Conservation (phyloP, 2,797 vertebrate genomes). For the Poecilia gillii region DNA sequence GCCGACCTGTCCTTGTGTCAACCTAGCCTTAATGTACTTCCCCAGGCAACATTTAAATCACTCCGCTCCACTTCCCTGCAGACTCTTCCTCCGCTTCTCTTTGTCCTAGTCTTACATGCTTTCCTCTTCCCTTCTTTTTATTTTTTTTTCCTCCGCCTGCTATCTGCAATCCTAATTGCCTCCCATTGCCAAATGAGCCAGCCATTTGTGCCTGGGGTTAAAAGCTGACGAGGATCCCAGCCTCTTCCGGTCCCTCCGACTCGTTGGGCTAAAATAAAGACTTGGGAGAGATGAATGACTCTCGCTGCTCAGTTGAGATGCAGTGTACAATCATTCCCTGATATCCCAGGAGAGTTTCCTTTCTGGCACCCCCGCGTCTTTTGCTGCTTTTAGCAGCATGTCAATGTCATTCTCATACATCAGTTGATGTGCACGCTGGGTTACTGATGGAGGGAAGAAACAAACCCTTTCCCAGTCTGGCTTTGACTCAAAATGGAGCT, state of each 20-base stretch:
- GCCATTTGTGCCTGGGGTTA: conserved; percentile 62
- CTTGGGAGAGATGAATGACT: conserved; percentile 27
- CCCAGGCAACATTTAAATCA: conserved; percentile 67
- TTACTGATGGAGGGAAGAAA: conserved; percentile 35
- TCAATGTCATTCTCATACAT: conserved; percentile 50
- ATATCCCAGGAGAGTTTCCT: conserved; percentile 25
- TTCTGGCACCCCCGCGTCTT: conserved; percentile 31
- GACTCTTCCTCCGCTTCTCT: conserved; percentile 27
- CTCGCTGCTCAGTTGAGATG: conserved; percentile 30
- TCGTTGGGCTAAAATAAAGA: conserved; percentile 44
- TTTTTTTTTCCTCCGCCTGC: conserved; percentile 32
- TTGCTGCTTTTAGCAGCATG: conserved; percentile 25
- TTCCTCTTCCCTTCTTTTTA: conserved; percentile 19
- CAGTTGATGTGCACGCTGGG: conserved; percentile 20
- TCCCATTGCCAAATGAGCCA: conserved; percentile 67
- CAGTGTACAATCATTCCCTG: conserved; percentile 23
- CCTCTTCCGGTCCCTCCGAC: conserved; percentile 33
- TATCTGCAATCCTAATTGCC: conserved; percentile 67
- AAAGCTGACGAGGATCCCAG: conserved; percentile 59
- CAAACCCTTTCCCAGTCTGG: conserved; percentile 5
- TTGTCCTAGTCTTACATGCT: conserved; percentile 38
- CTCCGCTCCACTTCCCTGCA: conserved; percentile 55
- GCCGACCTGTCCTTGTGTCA: conserved; percentile 65
- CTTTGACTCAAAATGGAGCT: conserved; percentile 18
- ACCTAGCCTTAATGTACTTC: conserved; percentile 70